A percentile compares a stretch with the other conserved stretches of the same genome.
Evolutionary conservation across 1,140 invertebrate species (phyloP).

Genomic region (Lepidurus packardi): DNA sequence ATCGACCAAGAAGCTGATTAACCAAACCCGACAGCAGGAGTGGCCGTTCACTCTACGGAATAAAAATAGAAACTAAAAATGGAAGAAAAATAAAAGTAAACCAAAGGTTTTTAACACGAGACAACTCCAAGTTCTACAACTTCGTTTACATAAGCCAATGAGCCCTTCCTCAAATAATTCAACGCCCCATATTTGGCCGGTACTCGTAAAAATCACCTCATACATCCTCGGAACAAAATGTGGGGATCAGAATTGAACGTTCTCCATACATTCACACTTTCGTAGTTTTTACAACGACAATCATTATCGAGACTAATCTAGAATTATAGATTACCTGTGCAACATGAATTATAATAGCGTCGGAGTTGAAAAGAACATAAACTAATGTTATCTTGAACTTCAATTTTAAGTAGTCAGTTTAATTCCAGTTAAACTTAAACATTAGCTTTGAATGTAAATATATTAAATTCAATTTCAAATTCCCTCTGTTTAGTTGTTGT

Average conservation of each 20-base stretch:
- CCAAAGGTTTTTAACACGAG: not conserved
- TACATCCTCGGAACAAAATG: not conserved
- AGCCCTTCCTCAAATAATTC: conserved; percentile 21
- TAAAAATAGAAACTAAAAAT: not conserved
- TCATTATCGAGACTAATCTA: not conserved
- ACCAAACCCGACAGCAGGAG: conserved; percentile 20
- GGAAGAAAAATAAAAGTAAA: not conserved
- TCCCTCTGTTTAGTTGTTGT: too few relatives aligned
- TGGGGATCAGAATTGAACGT: not conserved
- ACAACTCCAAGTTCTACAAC: not conserved
- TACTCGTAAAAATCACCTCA: conserved; percentile 4
- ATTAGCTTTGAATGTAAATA: too few relatives aligned
- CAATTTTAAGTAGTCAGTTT: too few relatives aligned
- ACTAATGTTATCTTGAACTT: too few relatives aligned
- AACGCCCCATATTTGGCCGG: conserved; percentile 11
- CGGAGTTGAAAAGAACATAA: too few relatives aligned
- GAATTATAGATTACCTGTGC: not conserved
- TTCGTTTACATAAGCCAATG: conserved; percentile 19
- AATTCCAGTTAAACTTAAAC: too few relatives aligned
- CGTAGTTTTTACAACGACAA: not conserved
- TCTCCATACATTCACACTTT: not conserved
- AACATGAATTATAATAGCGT: too few relatives aligned
- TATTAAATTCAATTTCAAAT: too few relatives aligned
- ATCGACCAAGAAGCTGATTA: conserved; percentile 22
- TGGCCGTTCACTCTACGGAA: not conserved